phyloP scores from a whole-genome alignment of 2,113 vertebrate genomes.

The Actenoides hombroni region DNA sequence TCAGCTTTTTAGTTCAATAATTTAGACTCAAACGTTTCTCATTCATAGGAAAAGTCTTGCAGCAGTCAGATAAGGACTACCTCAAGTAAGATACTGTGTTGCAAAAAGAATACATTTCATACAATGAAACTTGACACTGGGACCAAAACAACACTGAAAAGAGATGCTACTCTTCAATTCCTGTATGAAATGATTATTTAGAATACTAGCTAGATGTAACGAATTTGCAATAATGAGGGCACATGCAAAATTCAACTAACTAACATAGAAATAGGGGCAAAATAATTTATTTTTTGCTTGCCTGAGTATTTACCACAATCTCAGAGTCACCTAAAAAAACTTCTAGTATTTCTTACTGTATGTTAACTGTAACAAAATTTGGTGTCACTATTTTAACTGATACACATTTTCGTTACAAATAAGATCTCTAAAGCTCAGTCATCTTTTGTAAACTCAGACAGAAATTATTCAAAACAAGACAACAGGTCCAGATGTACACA shows the following conservation, averaged over 20 bases:
- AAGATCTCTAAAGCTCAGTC: not conserved
- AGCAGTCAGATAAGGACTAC: not conserved
- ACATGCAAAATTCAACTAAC: not conserved
- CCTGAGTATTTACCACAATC: not conserved
- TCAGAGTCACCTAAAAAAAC: not conserved
- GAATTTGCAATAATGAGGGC: not conserved
- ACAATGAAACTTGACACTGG: not conserved
- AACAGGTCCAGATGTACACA: not conserved
- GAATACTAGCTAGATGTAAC: not conserved
- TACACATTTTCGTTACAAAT: not conserved
- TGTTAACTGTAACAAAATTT: not conserved
- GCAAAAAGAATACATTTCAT: not conserved
- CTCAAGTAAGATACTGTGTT: not conserved
- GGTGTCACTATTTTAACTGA: not conserved
- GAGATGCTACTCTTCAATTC: not conserved
- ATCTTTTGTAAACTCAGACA: not conserved
- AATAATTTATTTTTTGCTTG: not conserved
- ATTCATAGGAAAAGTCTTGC: not conserved
- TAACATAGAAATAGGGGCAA: not conserved
- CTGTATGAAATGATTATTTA: not conserved
- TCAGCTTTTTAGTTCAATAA: not conserved
- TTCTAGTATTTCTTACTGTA: not conserved
- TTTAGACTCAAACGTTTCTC: not conserved
- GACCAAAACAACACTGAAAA: not conserved
- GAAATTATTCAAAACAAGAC: not conserved